Conservation (phyloP, 2,888 invertebrate species). For the Alcis repandata region DNA sequence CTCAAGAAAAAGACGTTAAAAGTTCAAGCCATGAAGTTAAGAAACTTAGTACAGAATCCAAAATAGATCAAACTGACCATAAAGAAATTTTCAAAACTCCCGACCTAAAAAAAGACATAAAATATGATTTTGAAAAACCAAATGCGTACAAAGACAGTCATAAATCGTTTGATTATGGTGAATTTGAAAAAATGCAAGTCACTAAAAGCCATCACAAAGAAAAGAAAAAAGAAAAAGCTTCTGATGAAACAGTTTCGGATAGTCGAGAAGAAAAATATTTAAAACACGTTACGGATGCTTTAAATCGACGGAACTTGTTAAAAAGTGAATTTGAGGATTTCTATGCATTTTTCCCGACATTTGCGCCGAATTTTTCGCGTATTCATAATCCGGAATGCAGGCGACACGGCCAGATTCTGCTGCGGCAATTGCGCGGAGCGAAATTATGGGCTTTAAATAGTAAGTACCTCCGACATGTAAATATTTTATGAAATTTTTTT, state of each 20-base stretch:
- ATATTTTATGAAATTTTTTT: constrained; percentile 23
- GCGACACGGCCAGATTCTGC: constrained; percentile 89
- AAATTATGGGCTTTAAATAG: constrained; percentile 91
- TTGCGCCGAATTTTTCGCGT: constrained; percentile 89
- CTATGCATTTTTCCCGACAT: constrained; percentile 89
- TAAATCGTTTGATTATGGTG: constrained; percentile 29
- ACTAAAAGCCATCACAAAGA: constrained; percentile 47
- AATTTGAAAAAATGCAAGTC: constrained; percentile 35
- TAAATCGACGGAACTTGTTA: constrained; percentile 75
- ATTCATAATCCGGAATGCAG: constrained; percentile 89
- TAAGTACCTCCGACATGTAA: constrained; percentile 72
- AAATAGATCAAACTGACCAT: constrained; percentile 35
- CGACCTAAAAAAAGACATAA: constrained; percentile 37
- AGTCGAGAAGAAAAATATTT: constrained; percentile 63
- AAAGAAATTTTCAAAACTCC: constrained; percentile 37
- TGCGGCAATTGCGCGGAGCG: constrained; percentile 89
- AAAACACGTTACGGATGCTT: constrained; percentile 73
- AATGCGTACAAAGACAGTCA: constrained; percentile 37
- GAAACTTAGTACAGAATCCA: constrained; percentile 39
- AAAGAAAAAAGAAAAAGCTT: constrained; percentile 54
- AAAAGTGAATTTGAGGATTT: constrained; percentile 87
- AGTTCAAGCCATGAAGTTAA: constrained; percentile 37
- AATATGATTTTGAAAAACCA: constrained; percentile 45
- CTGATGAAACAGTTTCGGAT: constrained; percentile 52
- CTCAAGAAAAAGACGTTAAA: constrained; percentile 38